Evolutionary conservation across 2,888 invertebrate genomes (phyloP), one percentile per base, ranked within the genome.

Genomic region (Copidosoma aretas): DNA sequence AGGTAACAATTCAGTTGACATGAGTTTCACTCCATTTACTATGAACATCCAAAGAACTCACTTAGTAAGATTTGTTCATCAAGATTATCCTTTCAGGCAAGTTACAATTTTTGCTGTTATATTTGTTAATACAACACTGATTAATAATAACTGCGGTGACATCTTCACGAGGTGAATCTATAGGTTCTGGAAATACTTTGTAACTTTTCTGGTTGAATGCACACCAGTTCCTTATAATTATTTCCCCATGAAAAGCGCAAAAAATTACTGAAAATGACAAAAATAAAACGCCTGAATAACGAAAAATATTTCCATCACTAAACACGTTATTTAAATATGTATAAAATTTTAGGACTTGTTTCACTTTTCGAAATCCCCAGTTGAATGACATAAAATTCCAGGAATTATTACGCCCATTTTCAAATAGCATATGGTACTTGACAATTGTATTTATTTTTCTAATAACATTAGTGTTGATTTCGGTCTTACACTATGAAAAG

Each of bases 331-430:
- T 32, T 32, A 32, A 32, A 32, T 5, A 32, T 5, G 3, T 32
- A 5, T 32, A 58, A 24, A 22, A 43, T n/a, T 22, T 3, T 32
- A 79, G 79, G 46, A 75, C 76, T 0, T 78, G 78, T 52, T 79
- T 79, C 32, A 72, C 79, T 62, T 77, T 79, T 68, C 75, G 74
- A 1, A 75, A 77, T n/a, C 61, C 73, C n/a, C 75, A 75, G n/a
- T 64, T 74, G 5, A 65, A 19, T 52, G 73, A 70, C 19, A 69
- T 75, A 8, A 75, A 59, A 58, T 76, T 41, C 59, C 72, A 43
- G 63, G 70, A 49, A 73, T 79, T 41, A 43, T 77, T 0, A 72
- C 72, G 21, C 79, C 79, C 14, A 74, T 79, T 46, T 22, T 46
- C 43, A 22, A 46, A 22, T 14, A 17, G 21, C 15, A 24, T 49